These are phyloP conservation scores for Pammene aurita DNA, from an alignment of 2,888 invertebrate genomes.

Conservation along the genomic window DNA sequence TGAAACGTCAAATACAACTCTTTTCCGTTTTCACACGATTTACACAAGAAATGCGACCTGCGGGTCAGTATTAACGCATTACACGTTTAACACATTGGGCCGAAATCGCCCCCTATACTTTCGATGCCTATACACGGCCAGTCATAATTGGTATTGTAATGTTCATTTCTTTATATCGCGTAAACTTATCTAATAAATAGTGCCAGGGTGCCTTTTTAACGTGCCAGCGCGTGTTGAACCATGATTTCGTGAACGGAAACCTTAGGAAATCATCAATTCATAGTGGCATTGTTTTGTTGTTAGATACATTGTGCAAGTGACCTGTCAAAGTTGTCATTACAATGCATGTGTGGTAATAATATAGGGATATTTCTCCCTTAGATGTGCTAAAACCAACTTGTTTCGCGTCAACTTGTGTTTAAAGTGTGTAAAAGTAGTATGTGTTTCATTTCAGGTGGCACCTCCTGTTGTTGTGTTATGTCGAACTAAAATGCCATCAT, in stretches of 20 bases:
- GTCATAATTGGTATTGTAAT: constrained; percentile 36
- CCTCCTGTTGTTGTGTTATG: constrained; percentile 52
- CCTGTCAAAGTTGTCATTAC: constrained; percentile 46
- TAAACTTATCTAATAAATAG: constrained; percentile 12
- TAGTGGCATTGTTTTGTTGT: constrained; percentile 50
- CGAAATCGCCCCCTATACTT: constrained; percentile 13
- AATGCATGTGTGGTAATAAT: constrained; percentile 8
- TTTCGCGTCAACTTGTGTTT: neutral
- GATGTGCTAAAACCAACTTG: neutral
- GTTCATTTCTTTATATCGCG: constrained; percentile 26
- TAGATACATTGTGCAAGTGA: constrained; percentile 42
- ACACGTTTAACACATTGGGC: neutral
- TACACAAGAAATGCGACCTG: constrained; percentile 47
- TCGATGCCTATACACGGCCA: constrained; percentile 8
- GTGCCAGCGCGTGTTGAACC: neutral
- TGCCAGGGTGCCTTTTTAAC: constrained; percentile 14
- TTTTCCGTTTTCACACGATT: constrained; percentile 59
- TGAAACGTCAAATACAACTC: constrained; percentile 79
- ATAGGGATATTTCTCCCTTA: neutral
- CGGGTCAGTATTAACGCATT: constrained; percentile 42
- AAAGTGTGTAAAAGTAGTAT: constrained; percentile 11
- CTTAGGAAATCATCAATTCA: constrained; percentile 7
- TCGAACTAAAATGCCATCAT: constrained; percentile 73
- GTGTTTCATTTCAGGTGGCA: constrained; percentile 64
- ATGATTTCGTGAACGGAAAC: neutral